Evolutionary conservation across 2,797 vertebrate genomes (phyloP).

Genomic region (Aselliscus stoliczkanus): DNA sequence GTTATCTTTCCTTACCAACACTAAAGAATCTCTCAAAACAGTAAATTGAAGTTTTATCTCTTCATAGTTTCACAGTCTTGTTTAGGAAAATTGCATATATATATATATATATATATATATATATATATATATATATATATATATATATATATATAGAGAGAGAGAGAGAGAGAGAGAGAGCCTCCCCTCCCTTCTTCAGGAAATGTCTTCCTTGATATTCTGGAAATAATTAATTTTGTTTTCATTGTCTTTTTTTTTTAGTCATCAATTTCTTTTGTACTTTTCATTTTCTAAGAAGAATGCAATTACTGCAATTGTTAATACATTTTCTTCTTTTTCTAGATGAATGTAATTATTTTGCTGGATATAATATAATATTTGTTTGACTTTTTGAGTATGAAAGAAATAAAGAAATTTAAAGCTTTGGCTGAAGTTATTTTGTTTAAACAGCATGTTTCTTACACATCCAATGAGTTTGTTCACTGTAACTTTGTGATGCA

Average conservation of each 20-base stretch:
- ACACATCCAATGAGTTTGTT: neutral
- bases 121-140: no score
- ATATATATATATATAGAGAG: no score
- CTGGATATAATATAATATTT: neutral
- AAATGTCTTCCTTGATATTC: neutral
- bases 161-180: no score
- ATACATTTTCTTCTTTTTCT: neutral
- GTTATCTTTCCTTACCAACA: neutral
- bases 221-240: neutral
- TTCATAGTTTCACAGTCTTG: neutral
- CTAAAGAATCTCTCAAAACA: neutral
- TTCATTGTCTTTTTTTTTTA: neutral
- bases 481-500: neutral
- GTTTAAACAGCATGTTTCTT: neutral
- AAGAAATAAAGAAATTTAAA: neutral
- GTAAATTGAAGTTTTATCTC: neutral
- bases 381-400: neutral
- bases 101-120: no score
- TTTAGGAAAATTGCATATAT: neutral
- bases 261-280: neutral
- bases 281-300: neutral
- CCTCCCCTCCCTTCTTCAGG: neutral
- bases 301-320: neutral
- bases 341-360: neutral
- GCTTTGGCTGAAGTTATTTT: neutral